Evolutionary conservation across 2,797 vertebrate genomes (phyloP).

Genomic region (Yasuhikotakia modesta): DNA sequence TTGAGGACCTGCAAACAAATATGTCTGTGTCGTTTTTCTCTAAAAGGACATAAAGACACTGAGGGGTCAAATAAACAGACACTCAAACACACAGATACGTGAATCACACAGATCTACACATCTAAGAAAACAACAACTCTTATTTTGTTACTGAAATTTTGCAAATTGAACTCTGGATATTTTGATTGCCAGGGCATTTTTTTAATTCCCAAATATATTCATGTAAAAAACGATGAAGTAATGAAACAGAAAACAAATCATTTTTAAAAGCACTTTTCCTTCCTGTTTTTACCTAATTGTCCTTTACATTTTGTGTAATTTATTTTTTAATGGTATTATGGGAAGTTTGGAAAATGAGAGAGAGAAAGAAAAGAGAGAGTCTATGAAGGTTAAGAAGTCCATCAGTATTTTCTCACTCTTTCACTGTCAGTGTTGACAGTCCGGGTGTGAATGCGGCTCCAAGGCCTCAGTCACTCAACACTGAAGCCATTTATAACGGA

Average conservation of each 20-base stretch:
- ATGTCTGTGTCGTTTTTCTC: conserved; percentile 33
- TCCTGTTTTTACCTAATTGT: too few relatives aligned
- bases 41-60: conserved; percentile 34
- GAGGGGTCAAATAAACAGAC: conserved; percentile 35
- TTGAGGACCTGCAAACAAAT: conserved; percentile 16
- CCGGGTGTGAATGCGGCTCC: not conserved
- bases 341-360: not conserved
- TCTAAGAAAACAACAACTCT: not conserved
- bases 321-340: too few relatives aligned
- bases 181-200: too few relatives aligned
- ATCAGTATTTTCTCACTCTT: conserved; percentile 12
- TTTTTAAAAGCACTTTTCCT: too few relatives aligned
- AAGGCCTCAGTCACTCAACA: conserved; percentile 35
- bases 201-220: not conserved
- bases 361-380: not conserved
- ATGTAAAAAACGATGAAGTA: not conserved
- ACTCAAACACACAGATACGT: conserved; percentile 5
- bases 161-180: not conserved
- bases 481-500: conserved; percentile 25
- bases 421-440: conserved; percentile 13
- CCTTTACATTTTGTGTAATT: too few relatives aligned
- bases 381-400: not conserved
- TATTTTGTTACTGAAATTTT: not conserved
- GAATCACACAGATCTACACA: not conserved
- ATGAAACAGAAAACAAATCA: not conserved